Evolutionary conservation across 2,113 vertebrate genomes (phyloP), one percentile per base, ranked within the genome.

Genomic region (Neolamprologus sp.): DNA sequence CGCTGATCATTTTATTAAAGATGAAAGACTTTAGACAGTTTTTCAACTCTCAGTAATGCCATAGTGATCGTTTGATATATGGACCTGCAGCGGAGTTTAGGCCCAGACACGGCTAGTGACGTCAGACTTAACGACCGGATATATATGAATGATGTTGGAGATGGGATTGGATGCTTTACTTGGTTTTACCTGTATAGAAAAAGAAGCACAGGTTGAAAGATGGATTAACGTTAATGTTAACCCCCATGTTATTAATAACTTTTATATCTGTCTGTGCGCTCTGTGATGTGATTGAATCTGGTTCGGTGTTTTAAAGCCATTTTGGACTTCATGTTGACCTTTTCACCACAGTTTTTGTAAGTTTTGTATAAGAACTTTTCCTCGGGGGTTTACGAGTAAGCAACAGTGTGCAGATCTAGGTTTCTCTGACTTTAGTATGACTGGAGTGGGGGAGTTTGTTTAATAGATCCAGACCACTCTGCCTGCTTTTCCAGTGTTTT

Each of bases 231-330:
- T 91, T 80, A 82, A 88, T 85, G 33, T 49, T 40, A 84, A 71
- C 33, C 87, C 96, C 10, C 42, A 89, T 33, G n/a, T 21, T 54
- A 75, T 13, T 31, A 33, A 57, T 78, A 57, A 26, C n/a, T 19
- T 84, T 16, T 65, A 14, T 49, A 2, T 21, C 2, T 68, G 5
- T 54, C 26, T 12, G 12, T 54, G 31, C 96, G 97, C 91, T 96
- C 95, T 7, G 96, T 95, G 2, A 95, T 95, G 3, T 93, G 95
- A 5, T 91, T 93, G 60, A 96, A 94, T 21, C 90, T 96, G 80
- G 94, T 97, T 75, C 93, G 96, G 54, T 95, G 97, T 78, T 96
- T 97, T 86, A 83, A 83, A 57, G 95, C 95, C 45, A 92, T 96
- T 79, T 95, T 95, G 1, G 85, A 93, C 86, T 97, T 96, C 93